Base-by-base conservation (phyloP, 2,888 invertebrate genomes). In the Caprella mutica region DNA sequence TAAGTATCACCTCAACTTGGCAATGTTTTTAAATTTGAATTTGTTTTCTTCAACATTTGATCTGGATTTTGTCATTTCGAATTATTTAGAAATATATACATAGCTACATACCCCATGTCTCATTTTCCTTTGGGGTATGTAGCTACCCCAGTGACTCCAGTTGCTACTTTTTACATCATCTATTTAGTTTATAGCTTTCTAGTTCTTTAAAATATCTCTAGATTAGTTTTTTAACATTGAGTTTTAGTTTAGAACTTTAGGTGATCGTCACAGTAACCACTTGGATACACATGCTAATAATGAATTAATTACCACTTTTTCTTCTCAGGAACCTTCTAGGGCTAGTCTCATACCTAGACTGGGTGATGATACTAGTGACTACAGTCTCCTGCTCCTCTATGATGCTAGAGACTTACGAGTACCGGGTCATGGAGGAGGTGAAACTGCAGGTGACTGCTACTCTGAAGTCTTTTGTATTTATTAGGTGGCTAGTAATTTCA, bases 321-420 rank as follows among this genome's bases (percentile, higher is more conserved):
- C 46, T 40, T 42, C 69, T 40, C 75, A 94, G 96, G 70, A 96
- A 96, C 72, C 86, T 99, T 70, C 78, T 99, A 38, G 97, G 98
- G 0, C 78, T 99, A 59, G 97, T 99, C 19, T 94, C 97, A 0
- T 99, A 98, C 72, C 77, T 99, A 70, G 98, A 99, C 73, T 99
- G 98, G 98, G 85, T 94, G 2, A 98, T 99, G 97, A 98, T 98
- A 66, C 85, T 90, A 72, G 89, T 93, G 51, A 99, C 98, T 0
- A 94, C 96, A 0, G 76, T 97, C 12, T 96, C 96, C 0, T 98
- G 97, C 72, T 81, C 93, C 52, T 97, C 97, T 0, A 97, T 99
- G 97, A 92, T 97, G 86, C 92, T 96, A 70, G 98, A 99, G 76
- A 96, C 92, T 0, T 96, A 98, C 0, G 81, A 82, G 55, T 84